Percentiles rank a stretch among this genome's conserved stretches.
Evolutionary conservation across 1,140 invertebrate genomes (phyloP).

Genomic region (Apis cerana): DNA sequence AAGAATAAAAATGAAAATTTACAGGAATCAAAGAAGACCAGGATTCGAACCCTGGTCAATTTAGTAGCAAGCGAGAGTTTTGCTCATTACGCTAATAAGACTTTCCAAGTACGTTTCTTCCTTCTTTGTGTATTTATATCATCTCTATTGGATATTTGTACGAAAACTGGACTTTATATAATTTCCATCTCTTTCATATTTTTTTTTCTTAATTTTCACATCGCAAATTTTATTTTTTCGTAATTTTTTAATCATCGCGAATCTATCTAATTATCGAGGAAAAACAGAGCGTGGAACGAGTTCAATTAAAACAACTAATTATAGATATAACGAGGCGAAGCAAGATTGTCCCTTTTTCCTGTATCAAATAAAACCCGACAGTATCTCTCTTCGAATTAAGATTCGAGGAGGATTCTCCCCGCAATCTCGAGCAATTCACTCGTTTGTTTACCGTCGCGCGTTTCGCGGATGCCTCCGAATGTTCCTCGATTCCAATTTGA

Average conservation of each 20-base stretch:
- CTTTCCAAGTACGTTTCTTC: neutral
- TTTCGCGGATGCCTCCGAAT: neutral
- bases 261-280: neutral
- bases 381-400: neutral
- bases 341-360: neutral
- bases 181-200: neutral
- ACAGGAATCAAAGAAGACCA: neutral
- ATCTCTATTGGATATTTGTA: too few species aligned
- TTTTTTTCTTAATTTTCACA: neutral
- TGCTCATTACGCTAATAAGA: conserved; percentile 4
- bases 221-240: too few species aligned
- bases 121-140: neutral
- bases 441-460: conserved; percentile 6
- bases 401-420: too few species aligned
- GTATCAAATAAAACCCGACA: neutral
- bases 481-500: conserved; percentile 5
- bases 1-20: neutral
- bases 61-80: neutral
- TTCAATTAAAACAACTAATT: conserved; percentile 19
- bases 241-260: too few species aligned
- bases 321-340: conserved; percentile 3
- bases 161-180: neutral
- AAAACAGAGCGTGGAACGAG: neutral
- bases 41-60: neutral
- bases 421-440: neutral